These are phyloP conservation scores for Dendroctonus ponderosae DNA, from an alignment of 1,140 invertebrate genomes.

Conservation along the genomic window DNA sequence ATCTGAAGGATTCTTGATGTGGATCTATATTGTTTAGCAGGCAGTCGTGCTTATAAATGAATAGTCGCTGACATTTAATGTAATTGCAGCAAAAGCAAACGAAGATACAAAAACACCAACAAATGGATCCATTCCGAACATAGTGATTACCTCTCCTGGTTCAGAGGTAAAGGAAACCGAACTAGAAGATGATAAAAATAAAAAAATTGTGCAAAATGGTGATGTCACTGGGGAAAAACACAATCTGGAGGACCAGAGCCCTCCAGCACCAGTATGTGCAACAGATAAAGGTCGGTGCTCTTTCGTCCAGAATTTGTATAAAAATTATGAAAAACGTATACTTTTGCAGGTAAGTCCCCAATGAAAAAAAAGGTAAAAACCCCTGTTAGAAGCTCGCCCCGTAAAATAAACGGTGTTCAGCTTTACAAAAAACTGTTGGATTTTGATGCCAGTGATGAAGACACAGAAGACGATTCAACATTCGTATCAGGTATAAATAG, in stretches of 20 bases:
- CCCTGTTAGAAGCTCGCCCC: constrained; percentile 21
- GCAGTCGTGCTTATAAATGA: too few species aligned
- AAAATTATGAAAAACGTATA: background rate
- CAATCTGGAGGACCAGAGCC: too few species aligned
- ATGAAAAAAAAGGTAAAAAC: constrained; percentile 8
- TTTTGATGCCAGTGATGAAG: constrained; percentile 34
- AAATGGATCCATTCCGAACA: constrained; percentile 32
- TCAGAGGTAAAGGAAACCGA: too few species aligned
- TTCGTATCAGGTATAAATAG: too few species aligned
- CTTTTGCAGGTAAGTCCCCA: constrained; percentile 8
- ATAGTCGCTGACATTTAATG: too few species aligned
- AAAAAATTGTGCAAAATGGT: constrained; percentile 3
- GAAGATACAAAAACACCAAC: constrained; percentile 22
- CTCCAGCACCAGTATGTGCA: too few species aligned
- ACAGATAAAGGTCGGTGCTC: too few species aligned
- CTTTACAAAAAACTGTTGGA: constrained; percentile 44
- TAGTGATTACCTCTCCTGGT: constrained; percentile 7
- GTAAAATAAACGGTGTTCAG: constrained; percentile 41
- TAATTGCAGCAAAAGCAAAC: background rate
- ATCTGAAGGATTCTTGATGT: too few species aligned
- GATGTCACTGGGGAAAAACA: too few species aligned
- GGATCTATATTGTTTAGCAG: too few species aligned
- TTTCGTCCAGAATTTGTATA: background rate
- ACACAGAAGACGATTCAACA: constrained; percentile 43
- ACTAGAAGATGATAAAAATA: background rate